phyloP scores from a whole-genome alignment of 2,113 vertebrate species.

The Fulica atra region DNA sequence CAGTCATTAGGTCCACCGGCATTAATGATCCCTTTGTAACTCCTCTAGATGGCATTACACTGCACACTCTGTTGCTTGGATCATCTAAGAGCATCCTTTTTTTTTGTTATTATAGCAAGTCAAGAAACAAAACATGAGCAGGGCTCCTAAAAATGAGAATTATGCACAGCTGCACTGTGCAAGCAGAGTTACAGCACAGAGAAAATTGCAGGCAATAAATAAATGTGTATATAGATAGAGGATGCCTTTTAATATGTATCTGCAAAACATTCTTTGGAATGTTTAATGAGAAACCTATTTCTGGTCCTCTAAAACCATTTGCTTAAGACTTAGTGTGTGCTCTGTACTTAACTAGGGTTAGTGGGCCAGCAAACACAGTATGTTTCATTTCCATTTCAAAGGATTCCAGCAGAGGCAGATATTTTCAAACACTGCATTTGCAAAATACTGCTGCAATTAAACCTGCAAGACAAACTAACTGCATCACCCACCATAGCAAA shows the following conservation, averaged over 20 bases:
- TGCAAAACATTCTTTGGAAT: constrained; percentile 47
- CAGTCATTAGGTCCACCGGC: neutral
- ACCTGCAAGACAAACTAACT: neutral
- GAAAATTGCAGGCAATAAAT: constrained; percentile 55
- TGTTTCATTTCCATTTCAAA: constrained; percentile 32
- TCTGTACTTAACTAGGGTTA: constrained; percentile 4
- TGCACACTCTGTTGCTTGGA: neutral
- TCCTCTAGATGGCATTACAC: neutral
- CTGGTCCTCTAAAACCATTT: constrained; percentile 9
- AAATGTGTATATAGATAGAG: neutral
- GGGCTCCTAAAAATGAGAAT: constrained; percentile 51
- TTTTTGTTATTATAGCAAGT: constrained; percentile 28
- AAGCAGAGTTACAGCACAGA: constrained; percentile 34
- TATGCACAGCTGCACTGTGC: constrained; percentile 22
- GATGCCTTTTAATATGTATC: constrained; percentile 4
- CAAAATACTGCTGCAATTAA: neutral
- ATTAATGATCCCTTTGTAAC: neutral
- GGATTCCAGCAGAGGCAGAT: constrained; percentile 1
- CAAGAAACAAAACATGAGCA: constrained; percentile 31
- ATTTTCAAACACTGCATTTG: neutral
- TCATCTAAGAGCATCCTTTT: neutral
- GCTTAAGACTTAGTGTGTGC: neutral
- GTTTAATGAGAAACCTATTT: constrained; percentile 39
- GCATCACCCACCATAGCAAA: neutral
- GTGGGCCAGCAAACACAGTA: neutral